These are phyloP conservation scores for Athalia rosae DNA, from an alignment of 2,888 invertebrate species.

Conservation along the genomic window DNA sequence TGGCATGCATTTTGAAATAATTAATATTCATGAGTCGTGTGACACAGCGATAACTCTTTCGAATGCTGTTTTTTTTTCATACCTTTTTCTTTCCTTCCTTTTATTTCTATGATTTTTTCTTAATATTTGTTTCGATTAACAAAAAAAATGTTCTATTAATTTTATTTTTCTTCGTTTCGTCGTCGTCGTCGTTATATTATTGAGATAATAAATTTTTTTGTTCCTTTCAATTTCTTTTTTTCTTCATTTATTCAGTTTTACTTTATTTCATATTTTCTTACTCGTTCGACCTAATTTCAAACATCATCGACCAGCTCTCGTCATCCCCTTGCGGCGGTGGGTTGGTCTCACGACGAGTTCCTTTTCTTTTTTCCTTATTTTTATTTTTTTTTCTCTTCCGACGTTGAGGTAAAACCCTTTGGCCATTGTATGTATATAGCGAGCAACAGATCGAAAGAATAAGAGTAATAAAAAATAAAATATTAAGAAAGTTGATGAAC, in stretches of 20 bases:
- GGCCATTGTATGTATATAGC: no score
- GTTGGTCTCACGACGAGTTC: no score
- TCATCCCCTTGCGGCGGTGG: not conserved
- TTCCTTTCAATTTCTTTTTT: not conserved
- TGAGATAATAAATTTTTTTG: no score
- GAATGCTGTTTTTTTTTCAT: not conserved
- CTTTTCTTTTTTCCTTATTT: no score
- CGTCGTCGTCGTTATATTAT: not conserved
- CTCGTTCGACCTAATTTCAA: not conserved
- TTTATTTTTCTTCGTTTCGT: not conserved
- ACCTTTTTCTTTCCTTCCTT: no score
- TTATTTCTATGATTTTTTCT: no score
- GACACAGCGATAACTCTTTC: not conserved
- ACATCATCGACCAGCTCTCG: not conserved
- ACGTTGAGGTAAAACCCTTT: no score
- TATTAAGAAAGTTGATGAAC: no score
- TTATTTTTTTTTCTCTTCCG: no score
- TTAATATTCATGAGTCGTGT: conserved; percentile 8
- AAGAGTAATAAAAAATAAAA: no score
- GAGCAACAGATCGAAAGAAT: no score
- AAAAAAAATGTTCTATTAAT: no score
- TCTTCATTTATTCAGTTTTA: not conserved
- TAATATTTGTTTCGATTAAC: not conserved
- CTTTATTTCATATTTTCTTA: not conserved
- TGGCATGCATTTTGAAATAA: not conserved